Percentiles rank a stretch among this genome's conserved stretches.
Evolutionary conservation across 2,113 vertebrate genomes (phyloP).

Genomic region (Etheostoma cragini): DNA sequence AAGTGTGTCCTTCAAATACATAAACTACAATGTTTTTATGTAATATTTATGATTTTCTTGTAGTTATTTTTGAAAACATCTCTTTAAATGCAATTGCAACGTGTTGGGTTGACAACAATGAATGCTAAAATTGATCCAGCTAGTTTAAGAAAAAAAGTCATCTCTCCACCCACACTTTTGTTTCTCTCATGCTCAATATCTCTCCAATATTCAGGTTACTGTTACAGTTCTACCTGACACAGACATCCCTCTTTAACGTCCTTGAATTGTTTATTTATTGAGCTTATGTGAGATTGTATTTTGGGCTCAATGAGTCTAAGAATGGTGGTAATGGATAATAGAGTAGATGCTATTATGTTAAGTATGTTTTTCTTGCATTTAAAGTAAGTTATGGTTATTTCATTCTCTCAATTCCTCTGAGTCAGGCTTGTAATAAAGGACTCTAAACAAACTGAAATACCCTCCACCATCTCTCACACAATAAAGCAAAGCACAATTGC

Average conservation of each 20-base stretch:
- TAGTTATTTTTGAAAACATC: conserved; percentile 19
- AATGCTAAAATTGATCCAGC: background rate
- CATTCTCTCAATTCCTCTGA: background rate
- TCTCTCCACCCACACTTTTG: background rate
- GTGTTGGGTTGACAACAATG: background rate
- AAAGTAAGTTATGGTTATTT: background rate
- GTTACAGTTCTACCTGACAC: background rate
- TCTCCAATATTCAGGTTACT: background rate
- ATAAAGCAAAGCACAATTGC: background rate
- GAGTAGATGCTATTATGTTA: background rate
- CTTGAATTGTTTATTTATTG: background rate
- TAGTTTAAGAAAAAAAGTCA: background rate
- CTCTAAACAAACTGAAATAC: background rate
- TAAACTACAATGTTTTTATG: conserved; percentile 2
- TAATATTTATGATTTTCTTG: conserved; percentile 37
- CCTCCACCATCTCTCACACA: background rate
- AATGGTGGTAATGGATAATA: background rate
- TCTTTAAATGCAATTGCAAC: background rate
- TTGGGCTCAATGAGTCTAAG: background rate
- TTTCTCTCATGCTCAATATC: background rate
- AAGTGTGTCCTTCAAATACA: conserved; percentile 31
- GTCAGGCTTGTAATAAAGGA: background rate
- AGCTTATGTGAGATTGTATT: background rate
- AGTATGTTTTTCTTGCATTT: conserved; percentile 3
- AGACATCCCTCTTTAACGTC: background rate